Conservation (phyloP, 2,888 invertebrate genomes). For the Fissipunctia ypsillon region DNA sequence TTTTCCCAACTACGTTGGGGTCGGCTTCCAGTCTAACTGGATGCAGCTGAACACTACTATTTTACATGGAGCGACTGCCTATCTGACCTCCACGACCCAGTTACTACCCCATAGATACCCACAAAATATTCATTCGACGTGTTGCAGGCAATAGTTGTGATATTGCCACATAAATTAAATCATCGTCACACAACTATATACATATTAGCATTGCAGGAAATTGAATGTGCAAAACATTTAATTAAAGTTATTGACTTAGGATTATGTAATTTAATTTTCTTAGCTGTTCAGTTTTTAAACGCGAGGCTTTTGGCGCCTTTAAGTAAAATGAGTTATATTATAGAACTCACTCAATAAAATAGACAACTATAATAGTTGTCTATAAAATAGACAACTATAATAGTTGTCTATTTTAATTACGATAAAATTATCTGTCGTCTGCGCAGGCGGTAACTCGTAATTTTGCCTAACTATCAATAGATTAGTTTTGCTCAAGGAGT, state of each 20-base stretch:
- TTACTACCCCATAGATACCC: not conserved
- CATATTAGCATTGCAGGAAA: not conserved
- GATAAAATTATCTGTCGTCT: slow-evolving; percentile 10
- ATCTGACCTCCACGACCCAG: too few species aligned
- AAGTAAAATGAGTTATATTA: not conserved
- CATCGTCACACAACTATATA: not conserved
- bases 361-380: not conserved
- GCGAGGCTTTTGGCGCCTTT: not conserved
- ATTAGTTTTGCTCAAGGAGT: slow-evolving; percentile 38
- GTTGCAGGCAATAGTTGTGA: not conserved
- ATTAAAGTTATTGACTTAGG: too few species aligned
- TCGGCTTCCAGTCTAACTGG: too few species aligned
- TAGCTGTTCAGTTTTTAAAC: too few species aligned
- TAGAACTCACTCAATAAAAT: not conserved
- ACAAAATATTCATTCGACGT: not conserved
- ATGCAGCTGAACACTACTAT: too few species aligned
- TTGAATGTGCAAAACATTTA: too few species aligned
- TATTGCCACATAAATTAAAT: not conserved
- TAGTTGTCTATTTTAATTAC: too few species aligned
- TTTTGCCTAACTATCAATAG: slow-evolving; percentile 26
- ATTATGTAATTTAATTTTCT: too few species aligned
- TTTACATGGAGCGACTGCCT: too few species aligned
- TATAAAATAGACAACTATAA: not conserved
- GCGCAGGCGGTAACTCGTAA: not conserved
- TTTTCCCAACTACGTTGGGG: not conserved